Evolutionary conservation across 2,113 vertebrate genomes (phyloP), one percentile per base, ranked within the genome.

Genomic region (Poeciliopsis retropinna): DNA sequence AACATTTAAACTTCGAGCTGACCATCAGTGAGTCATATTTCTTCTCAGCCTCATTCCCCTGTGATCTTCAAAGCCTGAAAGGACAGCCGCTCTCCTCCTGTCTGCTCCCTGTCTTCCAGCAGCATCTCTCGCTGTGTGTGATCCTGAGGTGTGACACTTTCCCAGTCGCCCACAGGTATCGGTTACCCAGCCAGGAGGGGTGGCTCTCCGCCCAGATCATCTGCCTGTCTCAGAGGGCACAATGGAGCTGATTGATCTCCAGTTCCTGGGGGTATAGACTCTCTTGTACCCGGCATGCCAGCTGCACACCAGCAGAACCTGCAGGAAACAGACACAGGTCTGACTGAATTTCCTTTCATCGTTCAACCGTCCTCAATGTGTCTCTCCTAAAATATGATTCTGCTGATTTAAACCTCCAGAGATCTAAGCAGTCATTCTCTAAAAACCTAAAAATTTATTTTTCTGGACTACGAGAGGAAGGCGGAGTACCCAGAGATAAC

Each of bases 141-240:
- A 88, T 82, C 87, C 44, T 30, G 82, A 87, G 84, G 88, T 88
- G 90, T 85, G 86, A 83, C 83, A 85, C 87, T 89, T 91, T 91
- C 91, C 86, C 87, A 92, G 88, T 73, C 72, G 87, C 82, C 87
- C 84, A 70, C 87, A 91, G 90, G 81, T 88, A 89, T 91, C 90
- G 9, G 70, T 91, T 91, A 89, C 89, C 77, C 76, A 69, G 81
- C 67, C 71, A 9, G 76, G 41, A 67, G 79, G 67, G 63, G 81
- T 90, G 91, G 88, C 87, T 51, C 29, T 0, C 44, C 22, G 85
- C 88, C 88, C 27, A 39, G 71, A 17, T 29, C 29, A 57, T 69
- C 69, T 76, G 47, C 80, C 87, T 84, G 78, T 83, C 85, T 76
- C 54, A 0, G 75, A 73, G 83, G 74, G 79, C 70, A 89, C 87